Conservation (phyloP, 2,888 invertebrate species). For the Keiferia lycopersicella region DNA sequence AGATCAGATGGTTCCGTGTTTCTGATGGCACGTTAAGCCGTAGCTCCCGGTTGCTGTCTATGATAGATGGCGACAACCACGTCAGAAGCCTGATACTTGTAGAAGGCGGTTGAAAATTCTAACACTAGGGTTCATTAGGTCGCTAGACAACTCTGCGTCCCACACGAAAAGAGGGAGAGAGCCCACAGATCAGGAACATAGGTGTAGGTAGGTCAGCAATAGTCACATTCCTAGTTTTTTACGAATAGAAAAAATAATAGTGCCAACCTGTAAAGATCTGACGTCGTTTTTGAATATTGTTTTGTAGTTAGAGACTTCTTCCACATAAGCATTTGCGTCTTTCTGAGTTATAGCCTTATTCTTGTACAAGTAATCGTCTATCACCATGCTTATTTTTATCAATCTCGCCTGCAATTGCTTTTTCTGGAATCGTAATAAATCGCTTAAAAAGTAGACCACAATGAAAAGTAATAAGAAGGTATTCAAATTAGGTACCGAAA, state of each 20-base stretch:
- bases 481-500: not conserved
- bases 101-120: no score
- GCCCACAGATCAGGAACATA: no score
- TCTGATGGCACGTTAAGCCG: no score
- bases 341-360: constrained; percentile 45
- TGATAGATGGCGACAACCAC: no score
- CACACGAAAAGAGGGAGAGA: no score
- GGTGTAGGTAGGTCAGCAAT: no score
- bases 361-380: constrained; percentile 59
- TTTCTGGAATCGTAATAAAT: constrained; percentile 42
- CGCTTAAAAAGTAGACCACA: not conserved
- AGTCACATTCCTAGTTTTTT: no score
- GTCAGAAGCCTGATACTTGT: no score
- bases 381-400: constrained; percentile 53
- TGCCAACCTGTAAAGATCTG: constrained; percentile 56
- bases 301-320: constrained; percentile 50
- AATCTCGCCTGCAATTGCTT: constrained; percentile 48
- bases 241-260: not conserved
- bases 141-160: no score
- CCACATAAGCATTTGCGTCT: constrained; percentile 47
- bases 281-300: constrained; percentile 42
- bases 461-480: not conserved
- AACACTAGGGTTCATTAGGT: no score
- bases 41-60: no score
- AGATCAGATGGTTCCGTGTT: no score